Evolutionary conservation across 2,888 invertebrate species (phyloP), one percentile per base, ranked within the genome.

Genomic region (Orthonevra nobilis): DNA sequence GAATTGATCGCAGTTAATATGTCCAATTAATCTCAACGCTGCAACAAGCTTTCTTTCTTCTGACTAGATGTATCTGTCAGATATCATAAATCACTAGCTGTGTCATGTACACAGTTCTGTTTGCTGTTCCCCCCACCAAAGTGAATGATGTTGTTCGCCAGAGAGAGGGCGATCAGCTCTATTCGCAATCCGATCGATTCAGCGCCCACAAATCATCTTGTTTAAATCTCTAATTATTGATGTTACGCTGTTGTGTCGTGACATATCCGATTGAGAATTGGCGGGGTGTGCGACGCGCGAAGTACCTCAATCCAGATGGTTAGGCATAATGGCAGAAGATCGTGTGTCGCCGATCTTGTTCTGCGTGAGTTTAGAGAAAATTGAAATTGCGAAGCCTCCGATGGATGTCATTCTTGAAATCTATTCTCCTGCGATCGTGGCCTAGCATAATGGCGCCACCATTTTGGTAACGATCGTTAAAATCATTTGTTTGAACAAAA

Each of bases 161-260:
- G 52, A 36, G 38, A 70, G 56, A 50, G 36, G 30, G 60, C 3
- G 5, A 73, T 63, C 54, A 56, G 36, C 40, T 50, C 50, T 20
- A 19, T 50, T 26, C 19, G 20, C 58, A 70, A 70, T 46, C 56
- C 63, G 52, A 77, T 77, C 50, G 58, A 77, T 70, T 64, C 58
- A 60, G 58, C 64, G 64, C 77, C 58, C 77, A 77, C 77, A 77
- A 77, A 77, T 77, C 77, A 77, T 77, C 70, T 60, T 70, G 77
- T 77, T 70, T 46, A 32, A 46, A 77, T 77, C 70, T 77, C 72
- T 77, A 77, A 77, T 77, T 77, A 77, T 77, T 77, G 77, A 77
- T 77, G 77, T 70, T 77, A 32, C 58, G 26, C 70, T 58, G 70
- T 70, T 70, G 42, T 77, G 77, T 77, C 77, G 77, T 77, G 77